Conservation (phyloP, 2,888 invertebrate species). For the Brachynemurus nebulosus region DNA sequence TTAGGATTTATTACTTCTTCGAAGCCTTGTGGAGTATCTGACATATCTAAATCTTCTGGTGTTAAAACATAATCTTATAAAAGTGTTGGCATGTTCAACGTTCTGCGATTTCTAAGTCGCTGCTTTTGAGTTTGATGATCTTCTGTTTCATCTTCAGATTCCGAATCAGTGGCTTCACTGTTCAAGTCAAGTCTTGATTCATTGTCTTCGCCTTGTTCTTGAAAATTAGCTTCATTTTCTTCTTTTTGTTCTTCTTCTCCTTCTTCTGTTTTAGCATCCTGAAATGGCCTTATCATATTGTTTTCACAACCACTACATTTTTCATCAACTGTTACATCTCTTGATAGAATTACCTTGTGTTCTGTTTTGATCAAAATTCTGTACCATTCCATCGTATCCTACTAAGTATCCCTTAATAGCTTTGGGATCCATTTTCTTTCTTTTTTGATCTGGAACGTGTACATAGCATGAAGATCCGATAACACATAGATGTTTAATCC, state of each 20-base stretch:
- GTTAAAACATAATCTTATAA: neutral
- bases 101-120: neutral
- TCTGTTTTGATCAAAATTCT: neutral
- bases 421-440: neutral
- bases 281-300: neutral
- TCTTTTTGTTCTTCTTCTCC: neutral
- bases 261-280: neutral
- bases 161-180: no score
- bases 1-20: neutral
- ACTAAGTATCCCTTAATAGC: neutral
- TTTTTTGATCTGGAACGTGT: neutral
- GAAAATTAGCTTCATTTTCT: no score
- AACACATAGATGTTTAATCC: neutral
- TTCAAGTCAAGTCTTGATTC: no score
- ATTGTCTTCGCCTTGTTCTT: no score
- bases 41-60: neutral
- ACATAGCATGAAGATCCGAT: neutral
- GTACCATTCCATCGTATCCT: neutral
- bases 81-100: neutral
- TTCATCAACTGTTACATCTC: neutral
- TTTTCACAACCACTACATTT: neutral
- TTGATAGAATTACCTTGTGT: neutral
- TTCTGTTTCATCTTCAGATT: no score
- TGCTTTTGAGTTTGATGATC: neutral
- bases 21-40: neutral